phyloP scores from a whole-genome alignment of 2,797 vertebrate species.

The Carduelis carduelis region DNA sequence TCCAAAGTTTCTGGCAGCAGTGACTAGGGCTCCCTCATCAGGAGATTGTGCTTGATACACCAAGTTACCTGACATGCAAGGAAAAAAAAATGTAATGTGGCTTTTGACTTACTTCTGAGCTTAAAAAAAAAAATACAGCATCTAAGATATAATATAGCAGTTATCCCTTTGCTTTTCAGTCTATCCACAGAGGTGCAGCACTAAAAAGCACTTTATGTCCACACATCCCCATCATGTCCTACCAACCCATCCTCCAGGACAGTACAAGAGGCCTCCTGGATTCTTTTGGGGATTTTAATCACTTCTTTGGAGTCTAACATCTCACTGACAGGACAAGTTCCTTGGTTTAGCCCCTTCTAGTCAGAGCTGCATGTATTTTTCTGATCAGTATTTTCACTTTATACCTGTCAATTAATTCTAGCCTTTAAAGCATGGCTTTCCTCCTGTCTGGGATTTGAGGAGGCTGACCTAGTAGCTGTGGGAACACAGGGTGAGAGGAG shows the following conservation, averaged over 20 bases:
- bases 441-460: not conserved
- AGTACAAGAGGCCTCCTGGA: not conserved
- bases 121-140: not conserved
- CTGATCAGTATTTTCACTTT: not conserved
- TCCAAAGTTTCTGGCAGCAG: slow-evolving; percentile 91
- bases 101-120: not conserved
- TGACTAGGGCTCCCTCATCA: slow-evolving; percentile 93
- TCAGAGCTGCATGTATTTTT: not conserved
- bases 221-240: not conserved
- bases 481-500: not conserved
- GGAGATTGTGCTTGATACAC: slow-evolving; percentile 95
- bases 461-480: not conserved
- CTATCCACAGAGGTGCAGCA: not conserved
- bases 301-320: not conserved
- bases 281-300: not conserved
- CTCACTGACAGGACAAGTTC: not conserved
- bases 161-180: not conserved
- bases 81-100: not conserved
- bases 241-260: not conserved
- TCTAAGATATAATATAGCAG: not conserved
- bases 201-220: not conserved
- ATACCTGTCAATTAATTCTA: not conserved
- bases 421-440: not conserved
- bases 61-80: slow-evolving; percentile 76
- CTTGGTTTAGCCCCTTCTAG: not conserved